Conservation (phyloP, 2,888 invertebrate genomes). For the Fragum fragum region DNA sequence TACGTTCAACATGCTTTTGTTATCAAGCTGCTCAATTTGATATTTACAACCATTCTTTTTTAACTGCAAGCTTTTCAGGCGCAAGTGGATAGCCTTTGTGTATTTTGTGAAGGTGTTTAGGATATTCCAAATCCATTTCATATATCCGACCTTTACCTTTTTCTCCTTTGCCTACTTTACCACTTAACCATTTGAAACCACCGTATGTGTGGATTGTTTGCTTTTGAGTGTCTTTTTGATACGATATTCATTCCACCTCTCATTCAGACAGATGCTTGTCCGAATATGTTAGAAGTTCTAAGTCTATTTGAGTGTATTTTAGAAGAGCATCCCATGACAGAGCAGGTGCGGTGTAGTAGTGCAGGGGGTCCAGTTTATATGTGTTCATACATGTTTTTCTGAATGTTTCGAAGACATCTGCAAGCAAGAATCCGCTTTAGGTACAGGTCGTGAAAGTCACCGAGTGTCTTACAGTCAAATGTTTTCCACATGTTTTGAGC, state of each 20-base stretch:
- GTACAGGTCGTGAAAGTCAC: constrained; percentile 61
- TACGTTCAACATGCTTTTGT: constrained; percentile 37
- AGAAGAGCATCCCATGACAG: constrained; percentile 81
- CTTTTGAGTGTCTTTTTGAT: constrained; percentile 65
- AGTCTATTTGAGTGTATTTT: constrained; percentile 71
- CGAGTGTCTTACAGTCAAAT: constrained; percentile 68
- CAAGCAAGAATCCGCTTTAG: constrained; percentile 72
- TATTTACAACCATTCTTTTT: constrained; percentile 38
- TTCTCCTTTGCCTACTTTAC: constrained; percentile 57
- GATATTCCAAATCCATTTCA: constrained; percentile 40
- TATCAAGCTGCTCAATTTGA: constrained; percentile 65
- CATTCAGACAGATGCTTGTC: constrained; percentile 74
- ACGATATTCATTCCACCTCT: constrained; percentile 20
- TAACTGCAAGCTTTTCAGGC: constrained; percentile 72
- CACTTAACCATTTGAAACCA: constrained; percentile 79
- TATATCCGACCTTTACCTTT: constrained; percentile 37
- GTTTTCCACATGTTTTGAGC: constrained; percentile 61
- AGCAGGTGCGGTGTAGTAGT: constrained; percentile 79
- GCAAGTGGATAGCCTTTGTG: constrained; percentile 45
- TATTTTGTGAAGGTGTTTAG: constrained; percentile 20
- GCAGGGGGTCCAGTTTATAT: constrained; percentile 76
- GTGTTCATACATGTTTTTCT: constrained; percentile 69
- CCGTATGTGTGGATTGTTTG: constrained; percentile 69
- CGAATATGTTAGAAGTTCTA: constrained; percentile 77
- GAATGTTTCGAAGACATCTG: constrained; percentile 77